phyloP scores from a whole-genome alignment of 2,888 invertebrate species.

The Aphelenchoides bicaudatus region DNA sequence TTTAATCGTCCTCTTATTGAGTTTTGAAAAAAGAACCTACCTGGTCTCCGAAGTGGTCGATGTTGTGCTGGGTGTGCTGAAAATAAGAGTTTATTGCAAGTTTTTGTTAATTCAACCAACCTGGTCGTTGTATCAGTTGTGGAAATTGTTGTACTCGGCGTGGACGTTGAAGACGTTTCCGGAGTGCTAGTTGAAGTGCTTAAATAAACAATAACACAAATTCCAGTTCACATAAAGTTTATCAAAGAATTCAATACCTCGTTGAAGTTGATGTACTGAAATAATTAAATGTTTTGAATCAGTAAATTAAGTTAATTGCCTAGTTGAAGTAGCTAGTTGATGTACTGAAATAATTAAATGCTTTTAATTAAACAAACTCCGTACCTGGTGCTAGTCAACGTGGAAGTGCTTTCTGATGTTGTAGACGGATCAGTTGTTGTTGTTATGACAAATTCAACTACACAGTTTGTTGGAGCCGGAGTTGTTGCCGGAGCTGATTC shows the following conservation, averaged over 20 bases:
- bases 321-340: too few species aligned
- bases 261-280: too few species aligned
- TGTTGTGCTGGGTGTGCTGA: conserved; percentile 10
- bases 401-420: not conserved
- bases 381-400: too few species aligned
- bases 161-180: conserved; percentile 14
- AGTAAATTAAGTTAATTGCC: too few species aligned
- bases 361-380: too few species aligned
- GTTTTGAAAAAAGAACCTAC: not conserved
- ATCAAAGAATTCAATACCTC: too few species aligned
- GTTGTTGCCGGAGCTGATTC: not conserved
- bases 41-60: not conserved
- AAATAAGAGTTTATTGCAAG: too few species aligned
- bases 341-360: too few species aligned
- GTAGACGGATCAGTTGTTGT: conserved; percentile 1
- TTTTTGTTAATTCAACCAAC: too few species aligned
- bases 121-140: conserved; percentile 18
- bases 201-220: not conserved
- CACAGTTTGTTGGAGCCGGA: not conserved
- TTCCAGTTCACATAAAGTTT: too few species aligned
- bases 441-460: not conserved
- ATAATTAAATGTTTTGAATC: too few species aligned
- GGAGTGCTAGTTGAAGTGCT: conserved; percentile 8
- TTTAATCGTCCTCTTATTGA: not conserved
- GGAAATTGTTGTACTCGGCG: conserved; percentile 13